Base-by-base conservation (phyloP, 64 coral and sea anemone species). In the Acropora tenuis region DNA sequence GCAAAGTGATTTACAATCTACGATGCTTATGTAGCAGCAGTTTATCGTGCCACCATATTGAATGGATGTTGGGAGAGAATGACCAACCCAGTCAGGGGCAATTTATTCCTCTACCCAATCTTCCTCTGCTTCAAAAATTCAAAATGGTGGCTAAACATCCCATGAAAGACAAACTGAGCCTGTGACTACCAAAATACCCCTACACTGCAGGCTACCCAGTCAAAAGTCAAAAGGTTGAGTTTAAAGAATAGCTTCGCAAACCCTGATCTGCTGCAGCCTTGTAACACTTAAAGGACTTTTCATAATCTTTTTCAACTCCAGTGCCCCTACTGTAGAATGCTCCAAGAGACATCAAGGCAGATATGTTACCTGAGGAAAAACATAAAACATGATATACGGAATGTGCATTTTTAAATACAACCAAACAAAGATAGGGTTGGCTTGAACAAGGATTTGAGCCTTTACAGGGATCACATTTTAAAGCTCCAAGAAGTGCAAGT, bases 281-380 rank as follows among this genome's bases (percentile, higher is more conserved):
- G 48, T 99, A 94, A 44, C 87, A 96, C 17, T 91, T 86, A 19
- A 99, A 99, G 1, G 94, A 88, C 46, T 96, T 96, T 15, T 74
- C 43, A 19, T 86, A 88, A 58, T 96, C 92, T 61, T 89, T 78
- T 78, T 95, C 79, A 67, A 93, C 86, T 11, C 97, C 97, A 67
- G 89, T 80, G 12, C 97, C 97, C 61, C 89, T 88, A 43, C 91
- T 91, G 65, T 96, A 99, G 42, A 92, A 93, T 52, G 95, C 85
- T 50, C 94, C 97, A 46, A 99, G 79, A 41, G 94, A 88, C 89
- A 99, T 93, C 42, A 91, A 79, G 12, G 94, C 91, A 10, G 88
- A 76, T 43, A 95, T 44, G 63, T 99, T 94, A 85, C 97, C 97
- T 99, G 6, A 4, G 8, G 75, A 15, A 5, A 6, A 19, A 61